Base-by-base conservation (phyloP, 2,888 invertebrate genomes). In the Harmothoe impar region DNA sequence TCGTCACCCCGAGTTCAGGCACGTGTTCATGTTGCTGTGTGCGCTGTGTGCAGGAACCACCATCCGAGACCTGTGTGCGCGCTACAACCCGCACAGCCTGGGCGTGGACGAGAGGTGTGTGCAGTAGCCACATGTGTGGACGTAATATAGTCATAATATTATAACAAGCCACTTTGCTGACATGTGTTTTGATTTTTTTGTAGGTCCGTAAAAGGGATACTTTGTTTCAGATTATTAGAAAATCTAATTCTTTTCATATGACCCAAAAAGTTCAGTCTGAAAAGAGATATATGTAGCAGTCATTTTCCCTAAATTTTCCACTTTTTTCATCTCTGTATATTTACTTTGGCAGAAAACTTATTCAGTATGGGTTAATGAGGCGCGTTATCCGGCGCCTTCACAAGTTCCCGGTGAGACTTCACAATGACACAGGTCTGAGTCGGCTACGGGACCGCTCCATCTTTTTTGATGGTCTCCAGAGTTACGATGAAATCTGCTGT, bases 401-500 rank as follows among this genome's bases (percentile, higher is more conserved):
- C 94, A 98, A 98, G 91, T 96, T 96, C 93, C 96, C 96, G 0
- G 93, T 96, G 3, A 94, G 94, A 89, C 91, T 96, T 25, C 94
- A 94, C 0, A 92, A 91, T n/a, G 92, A 93, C 10, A 52, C 91
- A 23, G 92, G 92, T 17, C 90, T 90, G 0, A 89, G 89, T 68
- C 90, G 92, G 43, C 93, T 93, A 31, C 93, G 93, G 78, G 92
- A 94, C 5, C 92, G 96, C 35, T 94, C 95, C 85, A 93, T 94
- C 25, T 95, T 97, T 94, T 98, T 98, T 94, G 98, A 97, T 81
- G 99, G 99, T 0, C 96, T 97, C 0, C 97, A 97, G 92, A 98
- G 97, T 95, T 97, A 97, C 91, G 99, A 99, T 96, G 98, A 98
- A 96, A 98, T 99, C 94, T 98, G 99, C 96, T 98, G 98, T 95